Conservation (phyloP, 2,888 invertebrate species). For the Campopleginae sp. region DNA sequence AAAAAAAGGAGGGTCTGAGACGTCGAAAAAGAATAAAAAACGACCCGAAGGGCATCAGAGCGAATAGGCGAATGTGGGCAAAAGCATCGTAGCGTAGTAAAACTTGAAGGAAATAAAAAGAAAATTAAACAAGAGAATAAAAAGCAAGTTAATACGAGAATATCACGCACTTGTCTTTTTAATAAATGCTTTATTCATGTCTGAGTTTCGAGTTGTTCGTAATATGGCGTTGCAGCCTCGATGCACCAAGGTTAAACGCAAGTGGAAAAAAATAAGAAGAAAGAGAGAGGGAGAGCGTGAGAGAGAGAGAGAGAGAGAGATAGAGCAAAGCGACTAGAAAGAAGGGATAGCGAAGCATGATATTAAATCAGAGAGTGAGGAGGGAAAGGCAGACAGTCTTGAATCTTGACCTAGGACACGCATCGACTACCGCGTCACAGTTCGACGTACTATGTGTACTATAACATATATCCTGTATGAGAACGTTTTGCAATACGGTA, state of each 20-base stretch:
- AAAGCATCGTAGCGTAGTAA: slow-evolving; percentile 18
- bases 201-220: slow-evolving; percentile 28
- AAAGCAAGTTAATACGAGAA: not conserved
- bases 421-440: slow-evolving; percentile 79
- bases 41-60: slow-evolving; percentile 12
- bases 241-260: slow-evolving; percentile 55
- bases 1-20: not conserved
- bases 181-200: slow-evolving; percentile 47
- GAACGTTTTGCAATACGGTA: not conserved
- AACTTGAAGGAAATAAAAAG: not conserved
- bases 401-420: slow-evolving; percentile 83
- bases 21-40: slow-evolving; percentile 17
- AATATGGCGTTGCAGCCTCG: slow-evolving; percentile 28
- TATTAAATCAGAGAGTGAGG: slow-evolving; percentile 60
- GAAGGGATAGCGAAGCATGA: slow-evolving; percentile 66
- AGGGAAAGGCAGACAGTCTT: slow-evolving; percentile 75
- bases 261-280: slow-evolving; percentile 25
- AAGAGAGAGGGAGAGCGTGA: not conserved
- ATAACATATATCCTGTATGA: slow-evolving; percentile 33
- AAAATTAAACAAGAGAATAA: not conserved
- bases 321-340: slow-evolving; percentile 73
- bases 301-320: slow-evolving; percentile 13
- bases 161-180: slow-evolving; percentile 32
- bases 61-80: slow-evolving; percentile 8
- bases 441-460: slow-evolving; percentile 75